phyloP scores from a whole-genome alignment of 2,797 vertebrate genomes.

The Remorina albescens region DNA sequence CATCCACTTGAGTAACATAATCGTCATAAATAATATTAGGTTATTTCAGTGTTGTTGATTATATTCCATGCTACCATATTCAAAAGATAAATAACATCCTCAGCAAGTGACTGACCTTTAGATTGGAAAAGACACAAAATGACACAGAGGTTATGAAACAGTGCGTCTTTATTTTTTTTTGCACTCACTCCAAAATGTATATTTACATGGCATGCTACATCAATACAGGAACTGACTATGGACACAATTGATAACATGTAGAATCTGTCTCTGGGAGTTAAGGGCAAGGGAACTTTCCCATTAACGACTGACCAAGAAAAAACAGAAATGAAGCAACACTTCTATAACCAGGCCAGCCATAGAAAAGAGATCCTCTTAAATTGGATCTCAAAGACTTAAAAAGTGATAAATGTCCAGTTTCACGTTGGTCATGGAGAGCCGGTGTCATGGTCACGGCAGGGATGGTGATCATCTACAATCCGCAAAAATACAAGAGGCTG shows the following conservation, averaged over 20 bases:
- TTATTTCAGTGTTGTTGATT: neutral
- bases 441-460: slow-evolving; percentile 16
- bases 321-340: slow-evolving; percentile 69
- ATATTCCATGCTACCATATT: neutral
- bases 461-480: slow-evolving; percentile 40
- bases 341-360: slow-evolving; percentile 72
- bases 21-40: neutral
- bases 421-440: slow-evolving; percentile 40
- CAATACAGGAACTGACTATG: slow-evolving; percentile 87
- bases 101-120: neutral
- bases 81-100: neutral
- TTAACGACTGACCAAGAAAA: slow-evolving; percentile 65
- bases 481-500: slow-evolving; percentile 32
- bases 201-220: slow-evolving; percentile 92
- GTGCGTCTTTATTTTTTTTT: slow-evolving; percentile 87
- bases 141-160: slow-evolving; percentile 83
- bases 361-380: slow-evolving; percentile 70
- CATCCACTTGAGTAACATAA: neutral
- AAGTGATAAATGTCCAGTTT: slow-evolving; percentile 65
- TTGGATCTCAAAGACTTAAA: slow-evolving; percentile 70
- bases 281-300: slow-evolving; percentile 47
- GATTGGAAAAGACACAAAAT: slow-evolving; percentile 12
- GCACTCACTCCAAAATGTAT: slow-evolving; percentile 89
- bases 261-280: slow-evolving; percentile 78
- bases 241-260: slow-evolving; percentile 84